Conservation (phyloP, 2,888 invertebrate genomes). For the Ditylenchus weischeri region DNA sequence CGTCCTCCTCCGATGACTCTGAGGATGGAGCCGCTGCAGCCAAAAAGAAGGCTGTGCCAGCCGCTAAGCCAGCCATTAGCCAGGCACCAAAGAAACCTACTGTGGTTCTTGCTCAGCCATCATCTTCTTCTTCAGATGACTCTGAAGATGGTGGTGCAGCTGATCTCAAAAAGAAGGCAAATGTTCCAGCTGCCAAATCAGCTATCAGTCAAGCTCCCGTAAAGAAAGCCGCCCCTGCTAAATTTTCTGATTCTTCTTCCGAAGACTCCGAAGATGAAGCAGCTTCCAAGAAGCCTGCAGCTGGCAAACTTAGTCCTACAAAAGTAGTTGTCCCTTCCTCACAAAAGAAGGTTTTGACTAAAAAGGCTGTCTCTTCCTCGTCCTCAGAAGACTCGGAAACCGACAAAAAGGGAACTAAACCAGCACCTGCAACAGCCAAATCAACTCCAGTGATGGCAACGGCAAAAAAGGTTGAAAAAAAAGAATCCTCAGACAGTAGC, state of each 20-base stretch:
- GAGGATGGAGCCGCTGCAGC: not conserved
- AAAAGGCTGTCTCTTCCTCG: not conserved
- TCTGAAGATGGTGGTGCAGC: not conserved
- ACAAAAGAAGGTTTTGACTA: not conserved
- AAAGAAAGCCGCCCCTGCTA: not conserved
- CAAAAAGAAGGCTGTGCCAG: constrained; percentile 2
- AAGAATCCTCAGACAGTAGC: too few species aligned
- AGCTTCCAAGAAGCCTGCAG: constrained; percentile 15
- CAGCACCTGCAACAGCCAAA: too few species aligned
- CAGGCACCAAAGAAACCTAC: not conserved
- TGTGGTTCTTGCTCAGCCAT: too few species aligned
- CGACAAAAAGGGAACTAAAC: constrained; percentile 2
- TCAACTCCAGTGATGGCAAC: too few species aligned
- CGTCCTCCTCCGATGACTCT: constrained; percentile 3
- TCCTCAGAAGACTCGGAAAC: constrained; percentile 10
- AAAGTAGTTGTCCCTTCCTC: not conserved
- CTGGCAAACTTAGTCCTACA: not conserved
- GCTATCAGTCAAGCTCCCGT: not conserved
- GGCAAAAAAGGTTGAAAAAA: not conserved
- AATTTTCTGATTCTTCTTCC: not conserved
- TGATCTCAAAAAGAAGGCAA: not conserved
- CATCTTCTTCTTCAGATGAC: too few species aligned
- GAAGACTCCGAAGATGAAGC: constrained; percentile 4
- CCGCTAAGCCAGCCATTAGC: not conserved
- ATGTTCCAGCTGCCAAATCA: not conserved